Base-by-base conservation (phyloP, 1,140 invertebrate genomes). In the Spodoptera frugiperda region DNA sequence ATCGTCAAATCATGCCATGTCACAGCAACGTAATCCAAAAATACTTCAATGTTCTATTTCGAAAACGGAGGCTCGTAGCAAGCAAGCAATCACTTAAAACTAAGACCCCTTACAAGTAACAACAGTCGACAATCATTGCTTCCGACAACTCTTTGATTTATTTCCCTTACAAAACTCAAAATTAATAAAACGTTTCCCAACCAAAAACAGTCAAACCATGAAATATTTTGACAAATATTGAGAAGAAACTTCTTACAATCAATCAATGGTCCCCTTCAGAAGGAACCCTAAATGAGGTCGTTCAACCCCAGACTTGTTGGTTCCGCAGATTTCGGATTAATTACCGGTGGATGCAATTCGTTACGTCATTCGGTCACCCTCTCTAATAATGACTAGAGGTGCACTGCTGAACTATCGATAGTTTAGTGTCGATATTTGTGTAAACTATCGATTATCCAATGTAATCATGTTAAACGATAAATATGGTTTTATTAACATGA, bases 221-320 rank as follows among this genome's bases (percentile, higher is more conserved):
- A 88, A 86, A 87, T 84, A 82, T 88, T 86, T 87, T 88, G 83
- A 89, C 84, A 88, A 89, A 90, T 88, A 88, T 89, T 86, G 84
- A 82, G 84, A 78, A 33, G 81, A 80, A 82, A 83, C 74, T 82
- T 83, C 75, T 78, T 74, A 82, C 81, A 82, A 90, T 90, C 86
- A 89, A 88, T 89, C 85, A 89, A 81, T 71, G 67, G 57, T 46
- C 77, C 78, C 80, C 82, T 80, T 61, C 30, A 39, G 8, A 55
- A 25, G 55, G 48, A 65, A 59, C 78, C 82, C 65, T 83, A 83
- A 86, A 83, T 61, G 82, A 83, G 81, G 83, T 87, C 85, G 78
- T 89, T 87, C 76, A 76, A 80, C 81, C 81, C 48, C n/a, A 71
- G 77, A 78, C 83, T 78, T 76, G 78, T 80, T 79, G 79, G 78